Conservation (phyloP, 2,797 vertebrate genomes). For the Crocodylus rhombifer region DNA sequence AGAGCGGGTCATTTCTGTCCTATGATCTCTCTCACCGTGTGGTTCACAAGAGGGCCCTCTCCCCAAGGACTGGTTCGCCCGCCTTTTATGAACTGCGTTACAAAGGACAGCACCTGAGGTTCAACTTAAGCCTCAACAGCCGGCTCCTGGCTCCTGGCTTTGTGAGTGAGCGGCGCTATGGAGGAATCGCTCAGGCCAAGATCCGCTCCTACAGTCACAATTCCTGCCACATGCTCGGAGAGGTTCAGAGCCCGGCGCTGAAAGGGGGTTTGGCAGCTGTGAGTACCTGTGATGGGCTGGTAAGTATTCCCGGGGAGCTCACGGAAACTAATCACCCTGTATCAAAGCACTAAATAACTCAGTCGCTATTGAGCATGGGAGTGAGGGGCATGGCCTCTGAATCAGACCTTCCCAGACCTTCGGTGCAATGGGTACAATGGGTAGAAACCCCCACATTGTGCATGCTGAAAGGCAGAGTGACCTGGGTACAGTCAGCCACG, state of each 20-base stretch:
- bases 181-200: conserved; percentile 81
- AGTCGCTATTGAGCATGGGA: too few species aligned
- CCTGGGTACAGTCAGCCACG: too few species aligned
- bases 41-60: conserved; percentile 85
- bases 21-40: conserved; percentile 88
- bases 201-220: conserved; percentile 69
- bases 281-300: conserved; percentile 94
- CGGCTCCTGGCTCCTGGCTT: conserved; percentile 90
- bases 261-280: conserved; percentile 87
- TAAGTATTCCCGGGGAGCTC: conserved; percentile 78
- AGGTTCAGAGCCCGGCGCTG: conserved; percentile 82
- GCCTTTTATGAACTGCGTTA: conserved; percentile 89
- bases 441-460: too few species aligned
- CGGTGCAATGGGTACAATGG: too few species aligned
- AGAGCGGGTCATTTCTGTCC: conserved; percentile 90
- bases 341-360: accelerated
- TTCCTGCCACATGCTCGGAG: conserved; percentile 90
- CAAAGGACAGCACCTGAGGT: conserved; percentile 83
- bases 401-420: too few species aligned
- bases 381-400: too few species aligned
- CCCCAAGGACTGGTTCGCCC: conserved; percentile 36
- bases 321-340: accelerated
- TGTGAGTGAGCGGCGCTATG: conserved; percentile 87
- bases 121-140: conserved; percentile 92
- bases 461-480: too few species aligned